A percentile compares a stretch with the other conserved stretches of the same genome.
Conservation (phyloP, 2,113 vertebrate genomes). For the Ornithorhynchus anatinus region DNA sequence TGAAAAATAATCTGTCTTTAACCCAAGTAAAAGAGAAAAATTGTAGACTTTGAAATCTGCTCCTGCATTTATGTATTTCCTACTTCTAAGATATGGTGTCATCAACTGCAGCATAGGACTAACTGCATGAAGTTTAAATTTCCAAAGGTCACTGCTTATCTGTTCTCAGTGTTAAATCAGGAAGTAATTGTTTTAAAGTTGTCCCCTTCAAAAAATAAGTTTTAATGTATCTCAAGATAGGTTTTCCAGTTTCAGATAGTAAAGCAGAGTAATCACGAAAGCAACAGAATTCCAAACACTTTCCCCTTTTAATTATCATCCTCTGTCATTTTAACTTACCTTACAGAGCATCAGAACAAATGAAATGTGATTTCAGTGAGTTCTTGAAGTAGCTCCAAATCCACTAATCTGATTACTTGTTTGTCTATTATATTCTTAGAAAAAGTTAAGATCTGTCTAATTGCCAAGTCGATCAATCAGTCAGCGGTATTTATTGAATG, state of each 20-base stretch:
- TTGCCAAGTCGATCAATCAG: neutral
- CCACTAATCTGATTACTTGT: neutral
- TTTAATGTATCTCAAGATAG: neutral
- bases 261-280: neutral
- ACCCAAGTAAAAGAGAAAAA: constrained; percentile 44
- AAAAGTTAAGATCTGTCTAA: neutral
- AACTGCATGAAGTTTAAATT: neutral
- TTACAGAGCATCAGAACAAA: neutral
- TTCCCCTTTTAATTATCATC: neutral
- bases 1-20: constrained; percentile 43
- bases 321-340: neutral
- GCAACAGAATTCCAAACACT: neutral
- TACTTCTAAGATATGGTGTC: neutral
- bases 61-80: neutral
- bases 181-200: constrained; percentile 2
- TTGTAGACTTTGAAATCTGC: neutral
- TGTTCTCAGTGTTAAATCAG: neutral
- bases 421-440: neutral
- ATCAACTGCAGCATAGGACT: neutral
- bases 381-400: neutral
- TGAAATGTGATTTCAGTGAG: neutral
- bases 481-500: too few relatives aligned
- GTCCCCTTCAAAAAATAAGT: neutral
- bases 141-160: constrained; percentile 18
- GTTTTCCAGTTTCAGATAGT: neutral